phyloP scores from a whole-genome alignment of 1,140 invertebrate genomes.

The Panulirus ornatus region DNA sequence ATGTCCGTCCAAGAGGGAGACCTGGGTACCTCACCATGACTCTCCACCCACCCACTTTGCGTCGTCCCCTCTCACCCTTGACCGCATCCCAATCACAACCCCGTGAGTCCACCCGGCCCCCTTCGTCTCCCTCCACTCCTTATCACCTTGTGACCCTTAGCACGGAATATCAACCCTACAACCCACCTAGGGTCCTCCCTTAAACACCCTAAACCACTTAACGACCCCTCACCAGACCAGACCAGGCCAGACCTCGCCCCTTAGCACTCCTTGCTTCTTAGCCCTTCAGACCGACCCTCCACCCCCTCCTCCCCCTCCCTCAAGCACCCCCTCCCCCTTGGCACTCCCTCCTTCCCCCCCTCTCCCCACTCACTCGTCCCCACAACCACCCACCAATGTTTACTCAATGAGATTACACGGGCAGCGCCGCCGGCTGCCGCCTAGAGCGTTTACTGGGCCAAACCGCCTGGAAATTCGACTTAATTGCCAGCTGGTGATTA shows the following conservation, averaged over 20 bases:
- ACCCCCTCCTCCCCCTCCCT: neutral
- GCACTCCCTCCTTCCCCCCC: neutral
- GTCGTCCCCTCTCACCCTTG: neutral
- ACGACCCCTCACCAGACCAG: neutral
- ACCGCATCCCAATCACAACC: neutral
- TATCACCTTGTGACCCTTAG: neutral
- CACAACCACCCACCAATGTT: neutral
- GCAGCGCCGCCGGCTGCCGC: neutral
- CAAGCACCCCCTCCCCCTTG: neutral
- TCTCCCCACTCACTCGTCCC: neutral
- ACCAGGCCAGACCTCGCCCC: neutral
- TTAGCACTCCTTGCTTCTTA: neutral
- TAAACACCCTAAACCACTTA: neutral
- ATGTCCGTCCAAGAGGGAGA: too few species aligned
- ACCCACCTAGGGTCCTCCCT: neutral
- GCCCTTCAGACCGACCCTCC: neutral
- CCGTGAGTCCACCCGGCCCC: neutral
- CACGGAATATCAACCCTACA: neutral
- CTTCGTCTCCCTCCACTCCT: neutral
- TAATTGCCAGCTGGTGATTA: conserved; percentile 44
- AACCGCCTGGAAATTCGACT: conserved; percentile 43
- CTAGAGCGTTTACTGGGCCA: conserved; percentile 25
- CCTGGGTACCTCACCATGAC: neutral
- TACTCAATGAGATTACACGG: conserved; percentile 5
- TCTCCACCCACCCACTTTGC: neutral